phyloP scores from a whole-genome alignment of 2,113 vertebrate species.

The Gambusia affinis region DNA sequence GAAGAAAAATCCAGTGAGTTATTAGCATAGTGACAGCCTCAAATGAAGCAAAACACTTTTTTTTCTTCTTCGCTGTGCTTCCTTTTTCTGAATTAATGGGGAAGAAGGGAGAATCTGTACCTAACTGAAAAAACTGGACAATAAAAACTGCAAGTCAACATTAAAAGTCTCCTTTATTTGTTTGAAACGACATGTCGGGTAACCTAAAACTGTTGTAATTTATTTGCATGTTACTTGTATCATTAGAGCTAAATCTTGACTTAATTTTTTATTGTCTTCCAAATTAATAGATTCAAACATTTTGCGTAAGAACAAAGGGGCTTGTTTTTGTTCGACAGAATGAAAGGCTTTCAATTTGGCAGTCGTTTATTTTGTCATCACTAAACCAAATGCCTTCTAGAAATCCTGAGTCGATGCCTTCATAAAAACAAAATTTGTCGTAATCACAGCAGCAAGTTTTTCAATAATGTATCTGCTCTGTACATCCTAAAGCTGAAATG shows the following conservation, averaged over 20 bases:
- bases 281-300: neutral
- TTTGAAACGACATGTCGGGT: neutral
- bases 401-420: too few relatives aligned
- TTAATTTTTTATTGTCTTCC: neutral
- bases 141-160: slow-evolving; percentile 33
- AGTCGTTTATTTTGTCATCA: too few relatives aligned
- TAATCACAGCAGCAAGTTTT: too few relatives aligned
- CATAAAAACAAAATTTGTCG: too few relatives aligned
- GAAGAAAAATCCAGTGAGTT: slow-evolving; percentile 40
- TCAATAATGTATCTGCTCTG: too few relatives aligned
- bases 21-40: slow-evolving; percentile 29
- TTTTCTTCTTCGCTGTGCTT: neutral
- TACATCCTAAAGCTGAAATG: too few relatives aligned
- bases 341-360: neutral
- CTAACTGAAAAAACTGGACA: slow-evolving; percentile 32
- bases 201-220: neutral
- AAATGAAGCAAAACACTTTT: slow-evolving; percentile 30
- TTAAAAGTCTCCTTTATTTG: too few relatives aligned
- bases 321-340: neutral
- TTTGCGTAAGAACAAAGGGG: neutral
- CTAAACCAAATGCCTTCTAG: neutral
- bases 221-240: neutral
- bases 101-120: neutral
- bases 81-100: neutral
- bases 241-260: neutral